Evolutionary conservation across 2,113 vertebrate species (phyloP), one percentile per base, ranked within the genome.

Genomic region (Heloderma charlesbogerti): DNA sequence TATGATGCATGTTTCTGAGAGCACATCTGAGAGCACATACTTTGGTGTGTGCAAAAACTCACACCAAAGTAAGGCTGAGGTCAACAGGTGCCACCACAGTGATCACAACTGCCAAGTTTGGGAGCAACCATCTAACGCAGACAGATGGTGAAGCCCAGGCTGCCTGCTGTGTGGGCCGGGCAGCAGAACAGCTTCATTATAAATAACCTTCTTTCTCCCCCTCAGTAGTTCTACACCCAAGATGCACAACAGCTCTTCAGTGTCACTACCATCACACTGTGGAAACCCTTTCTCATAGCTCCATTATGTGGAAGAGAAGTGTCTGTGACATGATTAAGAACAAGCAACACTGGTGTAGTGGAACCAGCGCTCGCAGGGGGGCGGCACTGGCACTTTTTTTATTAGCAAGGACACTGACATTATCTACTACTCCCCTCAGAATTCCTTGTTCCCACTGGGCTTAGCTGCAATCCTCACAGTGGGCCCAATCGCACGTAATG

Each of bases 31-130:
- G 78, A 16, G 27, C 78, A 79, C 71, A 34, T 91, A 87, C n/a
- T n/a, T n/a, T n/a, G n/a, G 90, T 48, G 12, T 83, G 54, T 88
- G 80, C 69, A 89, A 90, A 94, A 94, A 88, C 57, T 54, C 9
- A 83, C 66, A 77, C 84, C 89, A 3, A 43, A 78, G 71, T 27
- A 54, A 78, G 66, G 4, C 66, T 43, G 12, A 71, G 74, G 51
- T 79, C 77, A 60, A 43, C 75, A 86, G 83, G 77, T 43, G 48
- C 66, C 18, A 31, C 77, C 5, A 3, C 45, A 31, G 16, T 45
- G 22, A 37, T 45, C 25, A 43, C 54, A 3, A 18, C 2, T 40
- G 45, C 45, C 0, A 0, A 92, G 88, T 69, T 0, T 75, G 16
- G 63, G 78, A 4, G 45, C 54, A 75, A 5, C 31, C 48, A 20